A percentile compares a stretch with the other conserved stretches of the same genome.
phyloP scores from a whole-genome alignment of 2,888 invertebrate genomes.

The Bruchidius siliquastri region DNA sequence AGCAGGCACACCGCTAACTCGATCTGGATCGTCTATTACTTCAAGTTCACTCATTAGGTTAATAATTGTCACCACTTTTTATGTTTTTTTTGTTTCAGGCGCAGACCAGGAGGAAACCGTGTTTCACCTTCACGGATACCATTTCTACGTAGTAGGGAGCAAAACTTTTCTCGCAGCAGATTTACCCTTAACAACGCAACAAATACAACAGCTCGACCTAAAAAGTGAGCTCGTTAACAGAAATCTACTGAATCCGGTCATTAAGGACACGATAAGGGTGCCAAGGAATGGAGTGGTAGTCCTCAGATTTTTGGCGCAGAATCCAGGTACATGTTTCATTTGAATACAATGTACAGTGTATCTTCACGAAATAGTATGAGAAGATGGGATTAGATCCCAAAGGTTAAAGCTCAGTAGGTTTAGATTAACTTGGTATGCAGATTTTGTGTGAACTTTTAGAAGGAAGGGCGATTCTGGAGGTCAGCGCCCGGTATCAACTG shows the following conservation, averaged over 20 bases:
- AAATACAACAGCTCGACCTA: constrained; percentile 55
- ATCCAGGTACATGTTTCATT: constrained; percentile 55
- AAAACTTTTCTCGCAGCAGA: constrained; percentile 47
- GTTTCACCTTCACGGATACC: constrained; percentile 73
- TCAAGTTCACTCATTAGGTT: no score
- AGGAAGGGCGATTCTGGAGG: no score
- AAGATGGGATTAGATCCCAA: no score
- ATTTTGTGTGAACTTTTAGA: no score
- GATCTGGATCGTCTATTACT: no score
- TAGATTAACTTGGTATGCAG: no score
- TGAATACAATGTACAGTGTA: neutral
- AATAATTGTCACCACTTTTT: no score
- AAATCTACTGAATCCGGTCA: constrained; percentile 58
- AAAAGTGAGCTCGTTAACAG: constrained; percentile 52
- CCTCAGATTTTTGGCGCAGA: constrained; percentile 68
- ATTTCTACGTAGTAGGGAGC: constrained; percentile 63
- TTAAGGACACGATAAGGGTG: constrained; percentile 71
- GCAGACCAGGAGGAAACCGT: constrained; percentile 62
- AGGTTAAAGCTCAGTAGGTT: no score
- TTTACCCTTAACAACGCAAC: constrained; percentile 49
- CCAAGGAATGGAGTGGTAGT: constrained; percentile 67
- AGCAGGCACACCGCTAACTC: no score
- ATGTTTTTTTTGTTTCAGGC: constrained; percentile 54
- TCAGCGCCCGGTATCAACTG: no score
- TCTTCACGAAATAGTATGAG: no score